Base-by-base conservation (phyloP, 2,888 invertebrate species). In the Diarsia brunnea region DNA sequence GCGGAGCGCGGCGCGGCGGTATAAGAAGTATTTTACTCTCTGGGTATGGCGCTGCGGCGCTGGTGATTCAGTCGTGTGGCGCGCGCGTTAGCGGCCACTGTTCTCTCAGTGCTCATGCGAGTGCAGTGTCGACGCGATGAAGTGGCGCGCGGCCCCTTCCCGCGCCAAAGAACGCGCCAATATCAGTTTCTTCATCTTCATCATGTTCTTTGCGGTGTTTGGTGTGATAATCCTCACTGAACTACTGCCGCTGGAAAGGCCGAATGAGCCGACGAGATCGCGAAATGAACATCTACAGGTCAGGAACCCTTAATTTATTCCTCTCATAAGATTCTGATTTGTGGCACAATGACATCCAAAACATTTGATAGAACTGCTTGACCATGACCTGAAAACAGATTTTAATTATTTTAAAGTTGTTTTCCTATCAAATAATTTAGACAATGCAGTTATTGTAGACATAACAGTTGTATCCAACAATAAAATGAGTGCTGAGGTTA, bases 191-290 rank as follows among this genome's bases (percentile, higher is more conserved):
- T 98, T 98, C 95, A 98, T 99, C 93, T 98, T 99, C 84, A 97
- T 99, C 88, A 98, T 98, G 97, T 99, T 99, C 95, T 98, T 99
- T 94, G 98, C 98, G 61, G 98, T 99, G 78, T 99, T 99, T 93
- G 98, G 98, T 66, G 97, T 98, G 89, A 99, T 99, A 90, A 98
- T 99, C 81, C 97, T 99, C 87, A 98, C 98, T 82, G 98, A 99
- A 95, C 98, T 98, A 89, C 97, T 98, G 91, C 94, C 94, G 81
- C 95, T 95, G 89, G 96, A 96, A 85, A 94, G 96, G 68, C 96
- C 96, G 81, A 97, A 97, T 97, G 88, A 98, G 97, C 95, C 98
- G 3, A 91, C 93, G 69, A 91, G 94, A 97, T 95, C 93, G 95
- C 97, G 97, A 97, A 98, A 97, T 94, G 98, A 98, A 86, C 98